Evolutionary conservation across 2,888 invertebrate species (phyloP), one percentile per base, ranked within the genome.

Genomic region (Hirtodrosophila alboralis): DNA sequence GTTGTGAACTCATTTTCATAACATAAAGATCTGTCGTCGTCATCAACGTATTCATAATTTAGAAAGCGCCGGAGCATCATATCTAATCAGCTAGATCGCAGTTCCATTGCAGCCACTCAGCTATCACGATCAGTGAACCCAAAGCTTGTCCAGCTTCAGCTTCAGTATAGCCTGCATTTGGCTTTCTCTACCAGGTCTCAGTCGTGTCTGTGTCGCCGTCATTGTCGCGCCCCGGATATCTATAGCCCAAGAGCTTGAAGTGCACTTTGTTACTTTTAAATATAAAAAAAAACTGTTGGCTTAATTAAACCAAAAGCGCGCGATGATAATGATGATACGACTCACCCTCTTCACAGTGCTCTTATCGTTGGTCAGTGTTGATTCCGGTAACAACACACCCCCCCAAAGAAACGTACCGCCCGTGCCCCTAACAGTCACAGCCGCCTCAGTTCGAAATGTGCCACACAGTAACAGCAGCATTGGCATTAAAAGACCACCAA

Each of bases 251-350:
- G 8, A 9, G n/a, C 27, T 48, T 8, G 8, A 54, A 63, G 52
- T 56, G 60, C 58, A 54, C 47, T 68, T n/a, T 52, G 54, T 18
- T 36, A 64, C 38, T 5, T 56, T 49, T 34, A 36, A 43, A 27
- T 33, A n/a, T n/a, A n/a, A n/a, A n/a, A n/a, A n/a, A n/a, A 38
- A 31, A 1, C 63, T 33, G 67, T 49, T 45, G 44, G 23, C 52
- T 48, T 10, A 65, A 30, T n/a, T 5, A 33, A 47, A 23, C 9
- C 30, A 28, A 45, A 43, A 49, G 27, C 23, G 23, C 47, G 44
- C 57, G 18, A 73, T 75, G 56, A 86, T 41, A 59, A 84, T 87
- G 87, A 49, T 71, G 87, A 49, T 71, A 57, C 86, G 74, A 26
- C 21, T 65, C 36, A 70, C 80, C 47, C 54, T 80, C 10, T 38